Evolutionary conservation across 2,888 invertebrate species (phyloP), one percentile per base, ranked within the genome.

Genomic region (Amblyteles armatorius): DNA sequence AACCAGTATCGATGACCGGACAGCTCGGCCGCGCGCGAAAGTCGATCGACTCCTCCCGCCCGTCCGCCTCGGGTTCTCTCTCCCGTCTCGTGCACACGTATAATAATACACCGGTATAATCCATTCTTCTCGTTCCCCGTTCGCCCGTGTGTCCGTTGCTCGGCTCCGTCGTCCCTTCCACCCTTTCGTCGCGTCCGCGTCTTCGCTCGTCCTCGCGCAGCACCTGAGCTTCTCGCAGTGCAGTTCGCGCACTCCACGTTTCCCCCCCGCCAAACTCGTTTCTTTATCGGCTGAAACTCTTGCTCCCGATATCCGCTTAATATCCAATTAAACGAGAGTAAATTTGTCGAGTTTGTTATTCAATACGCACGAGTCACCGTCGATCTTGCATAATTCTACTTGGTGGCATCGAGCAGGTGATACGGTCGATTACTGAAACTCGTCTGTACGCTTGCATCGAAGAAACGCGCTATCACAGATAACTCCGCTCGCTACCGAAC

Each of bases 1-100:
- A 83, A 89, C 91, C 89, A 89, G 90, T 91, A 90, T 89, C 88
- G 86, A 87, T 83, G 86, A 85, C 78, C 83, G 83, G 78, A 86
- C 86, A 85, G 76, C 79, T 40, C 71, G 73, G 72, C 80, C 74
- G 55, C 84, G 77, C 86, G 87, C 86, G 87, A 88, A 90, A 90
- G 89, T 89, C 89, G 88, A 88, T 90, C 88, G 87, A 80, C 76
- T 80, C 77, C 83, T 82, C 19, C 80, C 84, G 63, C 78, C 79
- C 50, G 26, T 72, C 52, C 55, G 19, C 19, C 44, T 69, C 71
- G 33, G 22, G 67, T 48, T 36, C 48, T 72, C 36, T 33, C 44
- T 33, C 40, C 44, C 33, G 44, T 48, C 68, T 72, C 63, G 1
- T 26, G 33, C 48, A 4, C 48, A 11, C 57, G 57, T 57, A 36